phyloP scores from a whole-genome alignment of 1,140 invertebrate species.

The Bursaphelenchus mucronatus region DNA sequence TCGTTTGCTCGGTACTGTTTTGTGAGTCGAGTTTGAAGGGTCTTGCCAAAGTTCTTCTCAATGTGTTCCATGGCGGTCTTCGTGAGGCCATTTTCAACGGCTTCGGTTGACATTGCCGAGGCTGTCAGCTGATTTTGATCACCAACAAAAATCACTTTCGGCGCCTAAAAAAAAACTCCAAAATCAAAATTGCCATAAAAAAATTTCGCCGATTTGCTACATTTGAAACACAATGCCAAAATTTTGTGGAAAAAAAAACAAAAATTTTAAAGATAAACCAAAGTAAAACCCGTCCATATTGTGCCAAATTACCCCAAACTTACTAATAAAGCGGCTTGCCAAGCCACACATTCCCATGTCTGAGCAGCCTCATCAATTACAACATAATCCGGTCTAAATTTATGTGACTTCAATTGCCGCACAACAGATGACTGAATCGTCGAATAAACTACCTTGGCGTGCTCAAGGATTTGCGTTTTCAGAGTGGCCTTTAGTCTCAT shows the following conservation, averaged over 20 bases:
- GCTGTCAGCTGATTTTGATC: no score
- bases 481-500: background rate
- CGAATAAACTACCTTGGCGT: slow-evolving; percentile 6
- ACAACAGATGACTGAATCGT: slow-evolving; percentile 1
- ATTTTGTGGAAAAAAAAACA: background rate
- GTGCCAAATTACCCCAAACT: background rate
- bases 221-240: background rate
- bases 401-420: slow-evolving; percentile 1
- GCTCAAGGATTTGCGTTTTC: slow-evolving; percentile 6
- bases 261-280: no score
- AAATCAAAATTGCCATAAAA: no score
- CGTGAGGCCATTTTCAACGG: no score
- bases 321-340: slow-evolving; percentile 7
- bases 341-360: slow-evolving; percentile 5
- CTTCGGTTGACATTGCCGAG: no score
- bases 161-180: no score
- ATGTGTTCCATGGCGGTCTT: no score
- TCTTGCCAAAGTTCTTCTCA: no score
- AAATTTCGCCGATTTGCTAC: background rate
- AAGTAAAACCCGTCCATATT: no score
- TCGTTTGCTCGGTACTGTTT: no score
- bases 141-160: no score
- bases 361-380: slow-evolving; percentile 16
- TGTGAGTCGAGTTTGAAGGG: no score
- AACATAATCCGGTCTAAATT: slow-evolving; percentile 10